Conservation (phyloP, 2,797 vertebrate genomes). For the Onychomys arenicola region DNA sequence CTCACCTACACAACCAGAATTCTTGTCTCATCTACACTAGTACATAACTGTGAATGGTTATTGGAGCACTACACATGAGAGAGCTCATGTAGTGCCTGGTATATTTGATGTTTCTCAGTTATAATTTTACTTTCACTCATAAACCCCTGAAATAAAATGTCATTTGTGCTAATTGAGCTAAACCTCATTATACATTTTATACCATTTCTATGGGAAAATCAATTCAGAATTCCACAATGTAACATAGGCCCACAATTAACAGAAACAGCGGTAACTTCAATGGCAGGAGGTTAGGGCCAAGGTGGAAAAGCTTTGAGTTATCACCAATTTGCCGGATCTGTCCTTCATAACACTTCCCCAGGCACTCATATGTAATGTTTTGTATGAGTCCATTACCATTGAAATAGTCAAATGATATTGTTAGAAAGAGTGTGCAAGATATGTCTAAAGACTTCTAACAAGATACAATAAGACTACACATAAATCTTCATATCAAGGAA, state of each 20-base stretch:
- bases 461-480: not conserved
- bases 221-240: conserved; percentile 13
- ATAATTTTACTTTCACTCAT: not conserved
- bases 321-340: not conserved
- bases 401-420: not conserved
- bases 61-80: not conserved
- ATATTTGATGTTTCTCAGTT: not conserved
- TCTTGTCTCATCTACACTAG: not conserved
- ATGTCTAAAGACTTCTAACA: not conserved
- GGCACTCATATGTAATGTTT: not conserved
- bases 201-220: conserved; percentile 7
- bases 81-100: not conserved
- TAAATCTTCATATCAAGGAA: not conserved
- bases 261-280: not conserved
- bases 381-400: not conserved
- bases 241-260: not conserved
- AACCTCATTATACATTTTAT: not conserved
- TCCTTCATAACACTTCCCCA: not conserved
- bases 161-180: conserved; percentile 41
- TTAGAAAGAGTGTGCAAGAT: not conserved
- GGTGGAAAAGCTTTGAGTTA: not conserved
- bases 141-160: not conserved
- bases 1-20: not conserved
- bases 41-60: not conserved
- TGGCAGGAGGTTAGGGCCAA: not conserved